Evolutionary conservation across 1,140 invertebrate genomes (phyloP).

Genomic region (Ips typographus): DNA sequence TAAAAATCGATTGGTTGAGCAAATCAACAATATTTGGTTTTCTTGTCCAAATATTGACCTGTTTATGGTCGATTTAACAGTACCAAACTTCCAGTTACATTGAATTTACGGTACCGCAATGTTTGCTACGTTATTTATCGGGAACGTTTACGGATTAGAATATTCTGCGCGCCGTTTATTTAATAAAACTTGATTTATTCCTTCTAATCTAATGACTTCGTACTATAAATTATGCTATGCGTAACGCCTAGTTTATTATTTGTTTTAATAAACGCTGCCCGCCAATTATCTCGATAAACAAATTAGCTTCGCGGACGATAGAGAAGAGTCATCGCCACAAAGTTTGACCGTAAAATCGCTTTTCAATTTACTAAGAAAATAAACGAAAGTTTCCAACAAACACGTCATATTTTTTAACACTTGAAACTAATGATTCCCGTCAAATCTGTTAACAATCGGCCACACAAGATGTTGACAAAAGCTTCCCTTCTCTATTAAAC

Average conservation of each 20-base stretch:
- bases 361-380: too few species aligned
- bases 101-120: slow-evolving; percentile 14
- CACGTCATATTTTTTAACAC: too few species aligned
- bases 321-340: slow-evolving; percentile 8
- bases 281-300: slow-evolving; percentile 28
- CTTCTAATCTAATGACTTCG: slow-evolving; percentile 25
- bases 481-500: too few species aligned
- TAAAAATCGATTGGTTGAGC: too few species aligned
- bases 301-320: slow-evolving; percentile 13
- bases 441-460: too few species aligned
- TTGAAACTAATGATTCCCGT: too few species aligned
- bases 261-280: slow-evolving; percentile 27
- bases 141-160: slow-evolving; percentile 4
- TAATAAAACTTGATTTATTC: slow-evolving; percentile 26
- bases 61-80: slow-evolving; percentile 2
- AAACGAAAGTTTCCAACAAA: too few species aligned
- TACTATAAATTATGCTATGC: slow-evolving; percentile 30
- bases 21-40: not conserved
- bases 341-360: too few species aligned
- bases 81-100: slow-evolving; percentile 15
- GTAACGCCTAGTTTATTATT: slow-evolving; percentile 26
- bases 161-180: slow-evolving; percentile 20
- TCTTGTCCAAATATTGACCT: slow-evolving; percentile 11
- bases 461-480: too few species aligned
- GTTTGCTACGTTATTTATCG: slow-evolving; percentile 21